A percentile compares a stretch with the other conserved stretches of the same genome.
These are phyloP conservation scores for Mastomys natalensis DNA, from an alignment of 2,113 vertebrate species.

Conservation along the genomic window DNA sequence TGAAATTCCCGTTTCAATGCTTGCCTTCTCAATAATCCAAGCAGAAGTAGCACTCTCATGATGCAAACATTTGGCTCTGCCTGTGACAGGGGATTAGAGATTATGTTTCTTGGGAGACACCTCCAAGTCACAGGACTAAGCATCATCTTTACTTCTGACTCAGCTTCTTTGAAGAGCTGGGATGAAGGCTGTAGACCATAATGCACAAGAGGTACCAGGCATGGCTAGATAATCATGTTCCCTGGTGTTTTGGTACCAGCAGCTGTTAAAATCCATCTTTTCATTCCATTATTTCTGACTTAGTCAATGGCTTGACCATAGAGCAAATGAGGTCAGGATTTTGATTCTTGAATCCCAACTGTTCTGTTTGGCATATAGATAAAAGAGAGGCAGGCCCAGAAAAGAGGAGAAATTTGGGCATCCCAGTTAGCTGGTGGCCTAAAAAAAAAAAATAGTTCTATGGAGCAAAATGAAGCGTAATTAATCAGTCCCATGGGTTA, in stretches of 20 bases:
- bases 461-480: not conserved
- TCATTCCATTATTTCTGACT: not conserved
- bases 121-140: not conserved
- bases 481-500: not conserved
- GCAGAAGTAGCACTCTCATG: not conserved
- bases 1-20: not conserved
- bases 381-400: not conserved
- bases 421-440: not conserved
- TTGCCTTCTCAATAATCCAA: not conserved
- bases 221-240: not conserved
- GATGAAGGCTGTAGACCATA: not conserved
- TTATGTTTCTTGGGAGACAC: not conserved
- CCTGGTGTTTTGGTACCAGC: not conserved
- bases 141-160: not conserved
- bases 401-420: not conserved
- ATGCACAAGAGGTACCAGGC: accelerated
- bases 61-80: not conserved
- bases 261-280: not conserved
- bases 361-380: not conserved
- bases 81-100: not conserved
- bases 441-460: not conserved
- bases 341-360: not conserved
- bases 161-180: not conserved
- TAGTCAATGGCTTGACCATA: not conserved
- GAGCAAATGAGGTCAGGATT: not conserved